Evolutionary conservation across 2,888 invertebrate genomes (phyloP), one percentile per base, ranked within the genome.

Genomic region (Tachystola acroxantha): DNA sequence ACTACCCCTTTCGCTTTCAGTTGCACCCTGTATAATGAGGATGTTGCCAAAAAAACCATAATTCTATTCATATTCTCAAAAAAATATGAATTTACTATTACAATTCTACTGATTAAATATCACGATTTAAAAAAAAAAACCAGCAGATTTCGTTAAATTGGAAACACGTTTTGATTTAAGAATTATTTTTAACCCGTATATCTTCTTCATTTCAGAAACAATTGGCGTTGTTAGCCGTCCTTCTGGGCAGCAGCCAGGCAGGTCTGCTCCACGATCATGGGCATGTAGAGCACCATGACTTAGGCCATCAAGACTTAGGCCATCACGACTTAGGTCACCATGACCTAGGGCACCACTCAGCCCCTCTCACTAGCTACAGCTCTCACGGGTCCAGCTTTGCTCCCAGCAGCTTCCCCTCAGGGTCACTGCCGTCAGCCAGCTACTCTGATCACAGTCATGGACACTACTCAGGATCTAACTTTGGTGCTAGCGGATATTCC

Each of bases 371-470:
- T n/a, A 24, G 46, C 42, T 10, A 44, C 46, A 30, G 30, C 16
- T 35, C 31, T 28, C 35, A 39, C 9, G 36, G 34, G 10, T 31
- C 80, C 5, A 81, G 84, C 46, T 86, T 76, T 48, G 62, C 76
- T 2, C 84, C 85, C 0, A 82, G 79, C 54, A 81, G 82, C 40
- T 85, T 81, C 56, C 81, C 84, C 2, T 51, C 57, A 37, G 85
- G 84, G 32, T 82, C 84, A 9, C 54, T 84, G 7, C 82, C 85
- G 1, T 86, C 85, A 12, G 85, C 84, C 1, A 57, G 70, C 1
- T 84, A 56, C 44, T 70, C 75, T n/a, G 73, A 76, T n/a, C 39
- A 48, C 10, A 49, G 57, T 10, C 42, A 48, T 13, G 16, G 16
- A n/a, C 32, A 36, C 27, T 48, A 48, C 9, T 41, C 50, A 14